Evolutionary conservation across 2,797 vertebrate species (phyloP), one percentile per base, ranked within the genome.

Genomic region (Nannoperca obscura): DNA sequence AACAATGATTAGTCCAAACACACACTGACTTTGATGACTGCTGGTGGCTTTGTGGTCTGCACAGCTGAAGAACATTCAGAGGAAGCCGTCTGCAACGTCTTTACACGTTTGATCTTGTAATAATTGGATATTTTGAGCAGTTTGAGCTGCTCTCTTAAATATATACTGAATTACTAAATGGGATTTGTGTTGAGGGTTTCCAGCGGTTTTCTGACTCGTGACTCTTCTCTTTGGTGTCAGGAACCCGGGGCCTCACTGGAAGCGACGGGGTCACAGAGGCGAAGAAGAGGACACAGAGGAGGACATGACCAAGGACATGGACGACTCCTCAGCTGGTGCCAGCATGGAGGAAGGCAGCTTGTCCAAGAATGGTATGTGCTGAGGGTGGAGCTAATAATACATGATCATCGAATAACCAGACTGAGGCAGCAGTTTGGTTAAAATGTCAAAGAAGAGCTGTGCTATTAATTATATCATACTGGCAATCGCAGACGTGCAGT

Each of bases 201-300:
- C 38, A 54, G 9, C 40, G 42, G 5, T 47, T 2, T 62, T 57
- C 34, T 74, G 8, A 76, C 50, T 7, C 5, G 1, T n/a, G 14
- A 7, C 22, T 30, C 14, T 42, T 42, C 10, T 38, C 10, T 53
- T n/a, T 62, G 55, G 3, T 36, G 1, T 52, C 67, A 99, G 98
- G 27, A 97, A 97, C 93, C 89, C 96, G 0, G 95, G 95, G 19
- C 89, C 96, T 1, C 97, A 98, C 82, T 97, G 97, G 89, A 99
- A 98, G 44, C 95, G 97, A 17, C 93, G 97, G 55, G 96, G 95
- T 62, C 97, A 99, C 91, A 96, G 97, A 53, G 98, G 98, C 0
- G 98, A 99, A 46, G 98, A 99, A 69, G 98, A 99, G 92, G 98
- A 84, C 96, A 94, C 91, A 0, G 97, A 99, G 82, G 98, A 99